Evolutionary conservation across 2,888 invertebrate genomes (phyloP), one percentile per base, ranked within the genome.

Genomic region (Smittia aterrima): DNA sequence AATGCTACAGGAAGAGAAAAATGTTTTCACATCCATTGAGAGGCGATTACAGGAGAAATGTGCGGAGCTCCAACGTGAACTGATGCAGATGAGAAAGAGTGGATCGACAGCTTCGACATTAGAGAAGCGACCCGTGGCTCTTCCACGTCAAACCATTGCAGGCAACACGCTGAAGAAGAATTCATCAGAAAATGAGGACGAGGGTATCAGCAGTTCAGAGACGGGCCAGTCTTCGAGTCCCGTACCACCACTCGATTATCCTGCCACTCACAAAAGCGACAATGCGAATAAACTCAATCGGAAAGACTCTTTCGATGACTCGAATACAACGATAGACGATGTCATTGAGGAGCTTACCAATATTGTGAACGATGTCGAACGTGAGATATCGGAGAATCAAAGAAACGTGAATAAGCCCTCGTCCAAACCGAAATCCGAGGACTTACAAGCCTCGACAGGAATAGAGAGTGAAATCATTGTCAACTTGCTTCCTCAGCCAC

Each of bases 171-270:
- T 81, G 81, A 64, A 47, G 13, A 80, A 79, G 64, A 88, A 87
- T 79, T 89, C 90, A 54, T 90, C 92, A 4, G 92, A 92, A 77
- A 91, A 91, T 47, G 93, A 93, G 83, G 93, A 93, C 79, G 93
- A 93, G 85, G 93, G 93, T 4, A 94, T 94, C 77, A 93, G 92
- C 79, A 93, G 93, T 7, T 93, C 93, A 0, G 93, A 93, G 80
- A 83, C 86, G 13, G 83, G 83, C 70, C 85, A 90, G 77, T 92
- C 92, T 53, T 84, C 91, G 58, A 91, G 90, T 76, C 92, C 92
- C 0, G 91, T 91, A 79, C 83, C 83, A 0, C 87, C 88, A 80
- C 82, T 86, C 76, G 87, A 88, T 75, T 66, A 76, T 75, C 27
- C 54, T 75, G 75, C 22, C 75, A 32, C 9, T 73, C 0, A 74